Conservation (phyloP, 1,140 invertebrate species). For the Dufourea novaeangliae region DNA sequence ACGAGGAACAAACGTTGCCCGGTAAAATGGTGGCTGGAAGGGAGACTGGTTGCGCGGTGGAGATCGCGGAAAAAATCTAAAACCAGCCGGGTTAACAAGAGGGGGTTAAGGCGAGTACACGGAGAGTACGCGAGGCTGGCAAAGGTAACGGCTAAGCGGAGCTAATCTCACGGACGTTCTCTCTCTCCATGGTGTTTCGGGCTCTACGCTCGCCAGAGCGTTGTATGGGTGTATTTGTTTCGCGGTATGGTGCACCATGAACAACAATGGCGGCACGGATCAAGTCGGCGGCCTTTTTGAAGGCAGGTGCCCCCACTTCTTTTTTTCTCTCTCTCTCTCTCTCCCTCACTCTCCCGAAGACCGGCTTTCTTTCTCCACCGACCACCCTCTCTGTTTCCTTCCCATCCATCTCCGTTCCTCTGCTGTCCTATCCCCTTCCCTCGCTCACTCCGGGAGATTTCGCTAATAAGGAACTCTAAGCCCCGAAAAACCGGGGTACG, state of each 20-base stretch:
- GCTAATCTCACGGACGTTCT: slow-evolving; percentile 43
- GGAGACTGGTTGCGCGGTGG: neutral
- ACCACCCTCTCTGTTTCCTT: slow-evolving; percentile 4
- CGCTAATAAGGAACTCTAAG: slow-evolving; percentile 71
- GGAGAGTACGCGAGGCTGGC: slow-evolving; percentile 5
- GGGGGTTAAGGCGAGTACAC: neutral
- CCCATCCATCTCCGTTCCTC: neutral
- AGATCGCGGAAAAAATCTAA: slow-evolving; percentile 41
- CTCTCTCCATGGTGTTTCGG: neutral
- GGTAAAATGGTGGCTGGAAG: neutral
- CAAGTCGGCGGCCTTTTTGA: slow-evolving; percentile 72
- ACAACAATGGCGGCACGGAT: slow-evolving; percentile 61
- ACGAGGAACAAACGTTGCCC: slow-evolving; percentile 1
- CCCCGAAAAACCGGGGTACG: slow-evolving; percentile 47
- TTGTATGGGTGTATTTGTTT: slow-evolving; percentile 59
- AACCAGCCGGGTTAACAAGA: neutral
- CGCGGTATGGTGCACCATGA: slow-evolving; percentile 53
- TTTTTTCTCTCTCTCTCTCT: neutral
- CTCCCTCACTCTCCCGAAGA: neutral
- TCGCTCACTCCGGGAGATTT: slow-evolving; percentile 67
- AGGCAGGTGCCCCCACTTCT: slow-evolving; percentile 61
- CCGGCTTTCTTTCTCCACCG: neutral
- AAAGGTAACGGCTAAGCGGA: slow-evolving; percentile 45
- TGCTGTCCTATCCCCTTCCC: neutral
- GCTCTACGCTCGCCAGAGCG: slow-evolving; percentile 1